Percentiles rank a stretch among this genome's conserved stretches.
phyloP scores from a whole-genome alignment of 2,113 vertebrate species.

The Corynorhinus townsendii region DNA sequence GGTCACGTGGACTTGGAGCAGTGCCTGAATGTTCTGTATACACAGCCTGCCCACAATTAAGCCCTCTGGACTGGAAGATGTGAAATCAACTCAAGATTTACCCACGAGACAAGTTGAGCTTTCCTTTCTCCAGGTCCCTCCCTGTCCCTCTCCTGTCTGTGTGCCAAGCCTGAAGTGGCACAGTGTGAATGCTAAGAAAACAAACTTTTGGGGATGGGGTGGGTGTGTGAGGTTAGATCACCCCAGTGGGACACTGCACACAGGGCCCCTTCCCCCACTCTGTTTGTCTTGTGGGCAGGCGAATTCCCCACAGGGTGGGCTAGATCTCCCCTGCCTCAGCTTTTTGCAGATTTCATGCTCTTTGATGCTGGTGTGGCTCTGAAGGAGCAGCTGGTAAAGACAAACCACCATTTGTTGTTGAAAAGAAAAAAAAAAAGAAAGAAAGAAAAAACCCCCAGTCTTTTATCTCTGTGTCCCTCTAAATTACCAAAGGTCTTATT shows the following conservation, averaged over 20 bases:
- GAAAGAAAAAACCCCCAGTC: background rate
- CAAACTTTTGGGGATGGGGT: background rate
- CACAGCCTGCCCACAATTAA: background rate
- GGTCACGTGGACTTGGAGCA: background rate
- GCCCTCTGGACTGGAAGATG: background rate
- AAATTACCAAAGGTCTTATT: constrained; percentile 37
- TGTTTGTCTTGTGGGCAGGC: background rate
- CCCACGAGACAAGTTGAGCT: background rate
- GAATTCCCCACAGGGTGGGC: background rate
- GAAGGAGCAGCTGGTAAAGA: constrained; percentile 33
- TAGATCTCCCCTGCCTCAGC: background rate
- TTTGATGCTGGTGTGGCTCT: constrained; percentile 33
- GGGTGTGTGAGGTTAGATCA: background rate
- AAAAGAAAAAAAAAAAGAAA: background rate
- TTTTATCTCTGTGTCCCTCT: constrained; percentile 59
- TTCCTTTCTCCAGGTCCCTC: background rate
- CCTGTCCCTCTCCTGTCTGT: background rate
- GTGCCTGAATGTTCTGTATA: background rate
- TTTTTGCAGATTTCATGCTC: background rate
- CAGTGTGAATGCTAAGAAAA: background rate
- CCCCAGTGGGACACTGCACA: background rate
- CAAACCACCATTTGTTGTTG: constrained; percentile 58
- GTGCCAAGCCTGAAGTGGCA: background rate
- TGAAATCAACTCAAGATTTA: background rate
- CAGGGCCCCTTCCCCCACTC: background rate